These are phyloP conservation scores for Diaphora mendica DNA, from an alignment of 2,888 invertebrate genomes.

Conservation along the genomic window DNA sequence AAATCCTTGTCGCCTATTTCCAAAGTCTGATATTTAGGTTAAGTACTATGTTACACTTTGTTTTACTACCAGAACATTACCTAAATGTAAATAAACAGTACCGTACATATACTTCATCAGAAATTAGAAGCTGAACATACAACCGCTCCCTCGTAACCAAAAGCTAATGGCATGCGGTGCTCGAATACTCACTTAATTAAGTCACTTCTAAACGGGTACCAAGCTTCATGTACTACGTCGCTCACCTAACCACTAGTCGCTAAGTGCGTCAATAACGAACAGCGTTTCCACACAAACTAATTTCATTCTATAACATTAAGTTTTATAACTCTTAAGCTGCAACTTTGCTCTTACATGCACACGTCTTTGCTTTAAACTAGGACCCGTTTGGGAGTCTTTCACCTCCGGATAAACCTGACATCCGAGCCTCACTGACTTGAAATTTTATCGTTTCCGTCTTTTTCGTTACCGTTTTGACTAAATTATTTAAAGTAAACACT, in stretches of 20 bases:
- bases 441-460: background rate
- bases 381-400: conserved; percentile 6
- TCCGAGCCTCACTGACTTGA: background rate
- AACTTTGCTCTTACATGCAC: conserved; percentile 27
- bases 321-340: conserved; percentile 15
- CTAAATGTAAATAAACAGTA: background rate
- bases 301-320: conserved; percentile 42
- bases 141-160: conserved; percentile 24
- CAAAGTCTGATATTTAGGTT: background rate
- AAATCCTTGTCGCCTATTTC: background rate
- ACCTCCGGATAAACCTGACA: background rate
- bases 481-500: background rate
- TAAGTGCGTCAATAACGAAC: conserved; percentile 55
- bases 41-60: background rate
- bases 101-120: background rate
- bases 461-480: background rate
- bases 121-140: background rate
- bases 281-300: conserved; percentile 13
- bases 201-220: conserved; percentile 51
- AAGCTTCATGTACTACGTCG: conserved; percentile 41
- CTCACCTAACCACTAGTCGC: conserved; percentile 42
- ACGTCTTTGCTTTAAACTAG: conserved; percentile 11
- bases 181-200: conserved; percentile 57
- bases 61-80: background rate
- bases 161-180: conserved; percentile 51